Conservation (phyloP, 2,888 invertebrate genomes). For the Tachystola acroxantha region DNA sequence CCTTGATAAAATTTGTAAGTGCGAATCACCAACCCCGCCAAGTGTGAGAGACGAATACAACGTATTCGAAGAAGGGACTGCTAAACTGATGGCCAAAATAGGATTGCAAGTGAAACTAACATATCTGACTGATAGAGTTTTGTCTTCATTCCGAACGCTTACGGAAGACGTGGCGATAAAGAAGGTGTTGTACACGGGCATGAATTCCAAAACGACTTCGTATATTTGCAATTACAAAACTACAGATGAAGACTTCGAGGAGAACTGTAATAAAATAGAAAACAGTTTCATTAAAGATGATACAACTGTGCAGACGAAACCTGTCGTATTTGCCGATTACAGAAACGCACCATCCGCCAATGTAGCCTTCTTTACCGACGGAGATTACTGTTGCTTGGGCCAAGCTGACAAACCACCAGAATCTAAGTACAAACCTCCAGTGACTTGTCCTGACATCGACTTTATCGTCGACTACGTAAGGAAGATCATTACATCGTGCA, state of each 20-base stretch:
- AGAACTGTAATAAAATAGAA: conserved; percentile 53
- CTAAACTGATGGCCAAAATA: conserved; percentile 57
- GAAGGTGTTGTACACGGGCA: conserved; percentile 62
- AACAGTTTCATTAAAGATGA: conserved; percentile 38
- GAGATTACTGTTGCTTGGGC: conserved; percentile 58
- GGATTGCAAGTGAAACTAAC: conserved; percentile 58
- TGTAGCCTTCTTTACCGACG: conserved; percentile 53
- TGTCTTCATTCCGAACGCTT: conserved; percentile 58
- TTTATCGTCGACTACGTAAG: conserved; percentile 62
- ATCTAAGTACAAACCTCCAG: conserved; percentile 51
- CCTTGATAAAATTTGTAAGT: conserved; percentile 42
- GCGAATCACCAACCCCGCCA: conserved; percentile 36
- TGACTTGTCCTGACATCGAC: conserved; percentile 59
- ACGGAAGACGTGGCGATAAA: conserved; percentile 57
- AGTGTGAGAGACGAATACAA: conserved; percentile 59
- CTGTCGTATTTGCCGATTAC: conserved; percentile 51
- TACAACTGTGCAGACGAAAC: conserved; percentile 26
- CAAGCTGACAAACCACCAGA: conserved; percentile 62
- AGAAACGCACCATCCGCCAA: conserved; percentile 63
- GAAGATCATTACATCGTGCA: conserved; percentile 63
- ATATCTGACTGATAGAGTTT: conserved; percentile 53
- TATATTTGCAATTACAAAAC: conserved; percentile 67
- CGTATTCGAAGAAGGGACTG: conserved; percentile 63
- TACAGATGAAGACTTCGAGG: conserved; percentile 51
- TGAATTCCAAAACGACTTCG: conserved; percentile 63